These are phyloP conservation scores for Drepana arcuata DNA, from an alignment of 1,140 invertebrate species.

Conservation along the genomic window DNA sequence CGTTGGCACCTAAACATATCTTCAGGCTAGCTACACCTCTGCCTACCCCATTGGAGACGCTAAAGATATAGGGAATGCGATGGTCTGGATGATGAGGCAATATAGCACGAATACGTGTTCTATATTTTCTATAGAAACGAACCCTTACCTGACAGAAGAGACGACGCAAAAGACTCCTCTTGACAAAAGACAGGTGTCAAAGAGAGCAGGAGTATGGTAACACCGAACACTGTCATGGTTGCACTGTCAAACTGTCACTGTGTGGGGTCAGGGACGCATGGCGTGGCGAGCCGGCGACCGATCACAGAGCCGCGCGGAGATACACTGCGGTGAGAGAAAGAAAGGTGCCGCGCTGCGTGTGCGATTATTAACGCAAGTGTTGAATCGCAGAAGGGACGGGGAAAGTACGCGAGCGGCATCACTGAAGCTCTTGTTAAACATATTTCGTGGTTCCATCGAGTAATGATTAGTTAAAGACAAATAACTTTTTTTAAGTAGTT, in stretches of 20 bases:
- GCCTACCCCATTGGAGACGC: too few species aligned
- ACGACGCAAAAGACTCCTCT: constrained; percentile 1
- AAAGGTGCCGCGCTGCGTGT: constrained; percentile 1
- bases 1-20: too few species aligned
- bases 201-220: not conserved
- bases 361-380: too few species aligned
- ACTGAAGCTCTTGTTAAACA: not conserved
- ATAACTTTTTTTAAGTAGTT: too few species aligned
- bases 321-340: constrained; percentile 1
- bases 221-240: constrained; percentile 1
- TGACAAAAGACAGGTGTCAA: not conserved
- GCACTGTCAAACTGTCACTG: constrained; percentile 5
- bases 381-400: not conserved
- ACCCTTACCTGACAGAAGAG: constrained; percentile 1
- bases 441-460: too few species aligned
- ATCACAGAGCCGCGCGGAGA: not conserved
- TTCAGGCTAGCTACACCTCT: too few species aligned
- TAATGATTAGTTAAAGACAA: too few species aligned
- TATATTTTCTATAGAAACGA: too few species aligned
- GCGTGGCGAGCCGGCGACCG: not conserved
- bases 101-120: too few species aligned
- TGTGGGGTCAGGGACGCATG: not conserved
- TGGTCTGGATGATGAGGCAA: too few species aligned
- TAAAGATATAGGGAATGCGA: too few species aligned
- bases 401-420: not conserved